phyloP scores from a whole-genome alignment of 2,113 vertebrate genomes.

The Arothron firmamentum region DNA sequence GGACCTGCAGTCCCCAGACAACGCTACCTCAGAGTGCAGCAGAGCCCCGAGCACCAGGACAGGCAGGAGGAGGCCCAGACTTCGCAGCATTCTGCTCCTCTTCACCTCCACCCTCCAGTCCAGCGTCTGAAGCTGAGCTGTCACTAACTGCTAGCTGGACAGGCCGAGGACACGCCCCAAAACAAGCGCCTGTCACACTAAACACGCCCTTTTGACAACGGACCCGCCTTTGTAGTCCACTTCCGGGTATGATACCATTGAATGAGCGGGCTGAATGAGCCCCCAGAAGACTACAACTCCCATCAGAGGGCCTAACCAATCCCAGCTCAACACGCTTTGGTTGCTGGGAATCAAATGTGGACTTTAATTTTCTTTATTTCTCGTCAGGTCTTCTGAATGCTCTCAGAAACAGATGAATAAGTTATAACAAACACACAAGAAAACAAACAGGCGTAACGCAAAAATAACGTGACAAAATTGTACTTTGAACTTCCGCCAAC shows the following conservation, averaged over 20 bases:
- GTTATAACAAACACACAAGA: too few relatives aligned
- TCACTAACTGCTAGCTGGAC: neutral
- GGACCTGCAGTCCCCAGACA: too few relatives aligned
- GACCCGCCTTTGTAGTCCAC: slow-evolving; percentile 18
- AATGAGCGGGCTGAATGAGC: rapidly evolving
- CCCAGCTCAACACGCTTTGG: slow-evolving; percentile 64
- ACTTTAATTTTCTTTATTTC: too few relatives aligned
- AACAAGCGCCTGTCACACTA: slow-evolving; percentile 15
- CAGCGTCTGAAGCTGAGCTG: slow-evolving; percentile 17
- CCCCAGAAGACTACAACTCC: slow-evolving; percentile 58
- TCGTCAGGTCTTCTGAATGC: too few relatives aligned
- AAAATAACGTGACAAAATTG: too few relatives aligned
- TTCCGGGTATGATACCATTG: rapidly evolving
- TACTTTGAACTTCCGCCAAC: too few relatives aligned
- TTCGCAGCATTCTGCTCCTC: slow-evolving; percentile 35
- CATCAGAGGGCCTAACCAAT: slow-evolving; percentile 58
- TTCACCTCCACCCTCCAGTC: neutral
- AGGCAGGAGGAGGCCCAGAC: slow-evolving; percentile 13
- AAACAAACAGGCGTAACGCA: too few relatives aligned
- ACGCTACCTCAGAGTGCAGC: slow-evolving; percentile 56
- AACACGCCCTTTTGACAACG: slow-evolving; percentile 3
- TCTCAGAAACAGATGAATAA: too few relatives aligned
- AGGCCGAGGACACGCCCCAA: slow-evolving; percentile 8
- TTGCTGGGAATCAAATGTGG: too few relatives aligned
- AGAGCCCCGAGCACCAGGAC: slow-evolving; percentile 37